Base-by-base conservation (phyloP, 37 sponge, comb jelly and placozoan species). In the Haliclona indistincta region DNA sequence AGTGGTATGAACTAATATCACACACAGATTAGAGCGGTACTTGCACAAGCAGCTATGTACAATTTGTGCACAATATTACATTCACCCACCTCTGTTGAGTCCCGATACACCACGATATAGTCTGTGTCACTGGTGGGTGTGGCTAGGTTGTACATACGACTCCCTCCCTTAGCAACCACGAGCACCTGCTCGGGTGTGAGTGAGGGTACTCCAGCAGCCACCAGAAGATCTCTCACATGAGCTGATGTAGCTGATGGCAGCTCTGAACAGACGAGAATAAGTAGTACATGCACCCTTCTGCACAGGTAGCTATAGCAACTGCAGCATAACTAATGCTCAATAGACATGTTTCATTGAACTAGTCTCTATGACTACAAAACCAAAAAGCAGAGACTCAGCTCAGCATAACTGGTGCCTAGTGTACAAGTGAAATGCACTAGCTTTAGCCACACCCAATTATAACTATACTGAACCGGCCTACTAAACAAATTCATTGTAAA, bases 71-170 rank as follows among this genome's bases (percentile, higher is more conserved):
- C n/a, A n/a, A 58, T 58, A 25, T 36, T 22, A 42, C 7, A 56
- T 2, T 36, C 7, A 0, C 61, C 23, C 20, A 39, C 70, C 56
- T 74, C 35, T 7, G 84, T 78, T 10, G 85, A 78, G 4, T 75
- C 39, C 60, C 76, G 51, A 73, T 56, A 90, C n/a, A 90, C 68
- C 6, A 90, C 51, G 41, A 84, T 76, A 73, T 90, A 90, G 60
- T 90, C 91, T 2, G 71, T 81, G 49, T 90, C 91, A 67, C 84
- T 83, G 49, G 85, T 84, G 51, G 85, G 91, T 5, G 64, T 69
- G n/a, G 72, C 41, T 19, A 90, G 85, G 45, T 71, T 71, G 64
- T 90, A 90, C 76, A 84, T 81, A 11, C 42, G 64, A 55, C 78
- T 77, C 25, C 91, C 91, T 44, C 72, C 84, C 64, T 67, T 73